Evolutionary conservation across 2,113 vertebrate species (phyloP), one percentile per base, ranked within the genome.

Genomic region (Entelurus aequoreus): DNA sequence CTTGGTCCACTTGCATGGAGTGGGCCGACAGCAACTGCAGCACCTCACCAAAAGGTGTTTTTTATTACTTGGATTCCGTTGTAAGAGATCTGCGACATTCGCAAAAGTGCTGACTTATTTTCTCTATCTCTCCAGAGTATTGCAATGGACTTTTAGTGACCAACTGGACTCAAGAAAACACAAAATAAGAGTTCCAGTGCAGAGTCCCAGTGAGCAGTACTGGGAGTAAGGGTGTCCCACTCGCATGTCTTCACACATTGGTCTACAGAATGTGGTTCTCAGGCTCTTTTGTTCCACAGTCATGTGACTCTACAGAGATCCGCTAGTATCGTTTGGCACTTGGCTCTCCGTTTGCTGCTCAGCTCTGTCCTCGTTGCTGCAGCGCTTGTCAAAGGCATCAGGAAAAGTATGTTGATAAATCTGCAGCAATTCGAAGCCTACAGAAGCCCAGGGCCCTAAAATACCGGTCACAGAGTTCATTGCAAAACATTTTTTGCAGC

Each of bases 321-420:
- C 0, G 86, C 79, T 15, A 90, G 92, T 64, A 62, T 98, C 2
- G 93, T 98, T 19, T 98, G 97, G 97, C 93, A 94, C 70, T 78
- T 99, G 86, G 95, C 94, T 0, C 93, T 99, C 49, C 97, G 94
- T 78, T 93, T 98, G 47, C 90, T 98, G 64, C 86, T 98, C 14
- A 82, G 90, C 77, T 94, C 94, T 90, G 66, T 93, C 0, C 73
- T 99, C n/a, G 90, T 95, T 28, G 90, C 77, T 60, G 92, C 87
- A 8, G 90, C 88, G 0, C 76, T 99, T 28, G 92, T 91, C 74
- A 96, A 89, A 92, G 96, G 97, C 72, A 97, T 99, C 96, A 16
- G 97, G 96, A 52, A 99, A 99, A 92, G 97, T 98, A 83, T 80
- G 85, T 80, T n/a, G 44, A 38, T 42, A 42, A 42, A 28, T 28